A percentile compares a stretch with the other conserved stretches of the same genome.
Conservation (phyloP, 2,888 invertebrate species). For the Criorhina ranunculi region DNA sequence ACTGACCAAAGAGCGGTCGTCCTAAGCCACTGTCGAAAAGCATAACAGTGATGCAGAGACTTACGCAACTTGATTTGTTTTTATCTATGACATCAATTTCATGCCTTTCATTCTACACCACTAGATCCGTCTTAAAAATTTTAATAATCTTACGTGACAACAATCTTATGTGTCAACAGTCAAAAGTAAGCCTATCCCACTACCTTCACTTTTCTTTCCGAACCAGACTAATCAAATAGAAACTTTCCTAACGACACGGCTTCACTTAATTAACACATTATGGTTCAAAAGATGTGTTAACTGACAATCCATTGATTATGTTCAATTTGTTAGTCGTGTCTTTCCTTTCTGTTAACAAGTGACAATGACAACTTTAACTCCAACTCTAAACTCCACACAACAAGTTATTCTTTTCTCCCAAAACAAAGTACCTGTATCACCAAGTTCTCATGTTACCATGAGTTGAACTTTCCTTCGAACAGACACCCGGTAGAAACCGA, state of each 20-base stretch:
- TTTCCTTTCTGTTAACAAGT: conserved; percentile 44
- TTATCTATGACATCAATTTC: no score
- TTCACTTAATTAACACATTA: conserved; percentile 60
- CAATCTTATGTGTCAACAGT: no score
- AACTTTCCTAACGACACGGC: conserved; percentile 17
- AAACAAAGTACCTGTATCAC: conserved; percentile 10
- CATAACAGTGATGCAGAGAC: no score
- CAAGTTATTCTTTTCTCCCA: conserved; percentile 19
- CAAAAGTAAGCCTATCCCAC: background rate
- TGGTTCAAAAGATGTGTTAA: conserved; percentile 50
- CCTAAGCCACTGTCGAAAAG: no score
- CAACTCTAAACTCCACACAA: conserved; percentile 22
- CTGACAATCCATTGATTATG: conserved; percentile 45
- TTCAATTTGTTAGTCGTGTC: conserved; percentile 33
- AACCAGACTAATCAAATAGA: conserved; percentile 45
- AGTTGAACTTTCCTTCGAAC: conserved; percentile 50
- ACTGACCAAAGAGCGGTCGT: no score
- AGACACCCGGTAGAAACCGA: conserved; percentile 9
- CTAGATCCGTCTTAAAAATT: no score
- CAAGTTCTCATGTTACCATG: conserved; percentile 22
- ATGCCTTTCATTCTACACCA: no score
- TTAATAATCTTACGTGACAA: no score
- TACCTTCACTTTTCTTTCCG: conserved; percentile 29
- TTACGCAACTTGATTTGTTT: no score
- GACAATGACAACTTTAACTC: conserved; percentile 17